Percentiles rank a stretch among this genome's conserved stretches.
Evolutionary conservation across 2,888 invertebrate species (phyloP).

Genomic region (Perizoma affinitatum): DNA sequence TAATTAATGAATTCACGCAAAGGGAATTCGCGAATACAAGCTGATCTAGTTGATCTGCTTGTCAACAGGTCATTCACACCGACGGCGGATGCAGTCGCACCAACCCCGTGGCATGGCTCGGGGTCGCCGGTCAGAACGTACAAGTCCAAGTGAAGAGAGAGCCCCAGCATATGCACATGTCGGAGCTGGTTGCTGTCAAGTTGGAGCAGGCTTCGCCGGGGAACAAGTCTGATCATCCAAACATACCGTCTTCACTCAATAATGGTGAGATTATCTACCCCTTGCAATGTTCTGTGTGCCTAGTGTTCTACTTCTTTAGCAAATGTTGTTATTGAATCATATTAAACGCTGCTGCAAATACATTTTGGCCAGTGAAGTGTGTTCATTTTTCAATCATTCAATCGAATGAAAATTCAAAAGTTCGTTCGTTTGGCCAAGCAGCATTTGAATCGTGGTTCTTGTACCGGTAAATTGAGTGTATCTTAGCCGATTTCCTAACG

Average conservation of each 20-base stretch:
- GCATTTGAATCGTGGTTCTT: too few relatives aligned
- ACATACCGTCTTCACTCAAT: slow-evolving; percentile 75
- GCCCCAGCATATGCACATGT: slow-evolving; percentile 84
- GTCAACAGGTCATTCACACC: slow-evolving; percentile 67
- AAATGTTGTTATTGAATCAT: too few relatives aligned
- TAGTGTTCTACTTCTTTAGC: slow-evolving; percentile 1
- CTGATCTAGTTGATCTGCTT: background rate
- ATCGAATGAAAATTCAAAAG: too few relatives aligned
- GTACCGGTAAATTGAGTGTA: too few relatives aligned
- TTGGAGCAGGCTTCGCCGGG: slow-evolving; percentile 87
- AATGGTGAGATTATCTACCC: slow-evolving; percentile 58
- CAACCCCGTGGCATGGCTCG: slow-evolving; percentile 87
- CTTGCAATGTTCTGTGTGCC: slow-evolving; percentile 34
- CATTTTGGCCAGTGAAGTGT: too few relatives aligned
- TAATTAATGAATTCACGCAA: background rate
- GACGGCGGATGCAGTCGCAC: slow-evolving; percentile 88
- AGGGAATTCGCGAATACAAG: background rate
- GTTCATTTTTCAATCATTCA: too few relatives aligned
- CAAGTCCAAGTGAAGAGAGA: slow-evolving; percentile 87
- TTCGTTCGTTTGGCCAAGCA: too few relatives aligned
- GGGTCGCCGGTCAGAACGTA: slow-evolving; percentile 73
- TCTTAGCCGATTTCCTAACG: too few relatives aligned
- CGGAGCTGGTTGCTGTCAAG: slow-evolving; percentile 85
- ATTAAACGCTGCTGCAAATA: too few relatives aligned
- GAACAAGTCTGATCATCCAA: slow-evolving; percentile 79